Evolutionary conservation across 2,888 invertebrate species (phyloP).

Genomic region (Branchellion lobata): DNA sequence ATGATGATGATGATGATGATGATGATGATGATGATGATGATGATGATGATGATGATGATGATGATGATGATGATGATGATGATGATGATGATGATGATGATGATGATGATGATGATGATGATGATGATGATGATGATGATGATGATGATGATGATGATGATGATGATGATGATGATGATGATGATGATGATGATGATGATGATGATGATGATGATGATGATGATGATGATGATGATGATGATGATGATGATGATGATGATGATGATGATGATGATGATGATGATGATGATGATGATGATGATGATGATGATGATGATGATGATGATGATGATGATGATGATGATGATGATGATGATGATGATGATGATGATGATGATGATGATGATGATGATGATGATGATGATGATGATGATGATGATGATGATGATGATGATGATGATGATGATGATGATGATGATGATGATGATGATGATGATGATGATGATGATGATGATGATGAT

Average conservation of each 20-base stretch:
- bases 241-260: slow-evolving; percentile 40
- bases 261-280: slow-evolving; percentile 37
- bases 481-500: slow-evolving; percentile 37
- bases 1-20: slow-evolving; percentile 37
- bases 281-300: slow-evolving; percentile 40
- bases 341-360: slow-evolving; percentile 37
- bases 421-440: slow-evolving; percentile 40
- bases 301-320: slow-evolving; percentile 37
- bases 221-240: slow-evolving; percentile 37
- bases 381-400: slow-evolving; percentile 39
- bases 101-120: slow-evolving; percentile 40
- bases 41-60: slow-evolving; percentile 37
- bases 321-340: slow-evolving; percentile 40
- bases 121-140: slow-evolving; percentile 37
- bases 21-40: slow-evolving; percentile 39
- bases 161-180: slow-evolving; percentile 37
- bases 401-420: slow-evolving; percentile 37
- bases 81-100: slow-evolving; percentile 37
- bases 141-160: slow-evolving; percentile 40
- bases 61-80: slow-evolving; percentile 40
- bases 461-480: slow-evolving; percentile 40
- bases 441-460: slow-evolving; percentile 37
- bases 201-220: slow-evolving; percentile 39
- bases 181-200: slow-evolving; percentile 37
- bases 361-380: slow-evolving; percentile 37